Conservation (phyloP, 2,113 vertebrate species). For the Gymnarchus niloticus region DNA sequence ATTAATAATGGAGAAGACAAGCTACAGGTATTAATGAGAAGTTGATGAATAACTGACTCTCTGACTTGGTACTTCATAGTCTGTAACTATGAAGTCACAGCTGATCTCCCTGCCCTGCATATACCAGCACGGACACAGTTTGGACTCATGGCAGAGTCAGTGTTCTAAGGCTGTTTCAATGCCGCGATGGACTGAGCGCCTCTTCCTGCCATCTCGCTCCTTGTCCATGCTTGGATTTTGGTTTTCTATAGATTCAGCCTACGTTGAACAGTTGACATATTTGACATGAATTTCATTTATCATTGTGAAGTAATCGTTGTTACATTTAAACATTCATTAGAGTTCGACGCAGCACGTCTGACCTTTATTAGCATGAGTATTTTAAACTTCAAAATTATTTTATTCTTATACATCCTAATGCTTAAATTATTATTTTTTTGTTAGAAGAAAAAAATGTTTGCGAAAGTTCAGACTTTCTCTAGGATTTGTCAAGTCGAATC, state of each 20-base stretch:
- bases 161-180: too few relatives aligned
- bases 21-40: neutral
- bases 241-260: too few relatives aligned
- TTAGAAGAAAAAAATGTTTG: neutral
- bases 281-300: too few relatives aligned
- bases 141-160: too few relatives aligned
- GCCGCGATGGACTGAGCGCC: too few relatives aligned
- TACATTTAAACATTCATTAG: neutral
- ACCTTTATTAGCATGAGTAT: neutral
- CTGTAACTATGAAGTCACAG: neutral
- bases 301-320: too few relatives aligned
- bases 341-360: neutral
- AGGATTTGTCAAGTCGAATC: conserved; percentile 7
- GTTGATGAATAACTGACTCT: neutral
- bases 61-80: neutral
- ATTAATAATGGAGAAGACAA: conserved; percentile 2
- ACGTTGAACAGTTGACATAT: too few relatives aligned
- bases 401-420: neutral
- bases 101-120: too few relatives aligned
- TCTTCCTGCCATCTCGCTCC: too few relatives aligned
- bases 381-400: neutral
- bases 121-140: too few relatives aligned
- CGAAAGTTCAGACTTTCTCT: neutral
- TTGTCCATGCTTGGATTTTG: too few relatives aligned
- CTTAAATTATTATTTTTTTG: neutral